phyloP scores from a whole-genome alignment of 1,140 invertebrate genomes.

The Odontomachus brunneus region DNA sequence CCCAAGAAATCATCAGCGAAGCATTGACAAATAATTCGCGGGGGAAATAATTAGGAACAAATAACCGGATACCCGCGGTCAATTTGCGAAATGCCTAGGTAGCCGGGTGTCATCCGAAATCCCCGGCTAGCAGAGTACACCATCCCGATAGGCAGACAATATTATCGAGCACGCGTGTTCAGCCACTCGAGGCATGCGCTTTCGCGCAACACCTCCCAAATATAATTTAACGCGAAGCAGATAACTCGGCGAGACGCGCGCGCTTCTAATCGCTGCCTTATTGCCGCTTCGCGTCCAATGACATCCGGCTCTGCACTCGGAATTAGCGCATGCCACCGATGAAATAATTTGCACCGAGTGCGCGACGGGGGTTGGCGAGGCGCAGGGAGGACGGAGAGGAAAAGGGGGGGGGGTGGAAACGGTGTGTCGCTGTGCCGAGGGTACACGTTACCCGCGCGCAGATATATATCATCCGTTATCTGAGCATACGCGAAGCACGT shows the following conservation, averaged over 20 bases:
- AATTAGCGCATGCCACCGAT: constrained; percentile 16
- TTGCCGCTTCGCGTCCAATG: constrained; percentile 5
- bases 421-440: constrained; percentile 5
- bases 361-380: not conserved
- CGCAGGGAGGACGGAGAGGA: not conserved
- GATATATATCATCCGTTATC: constrained; percentile 57
- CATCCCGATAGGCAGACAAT: not conserved
- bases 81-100: no score
- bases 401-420: not conserved
- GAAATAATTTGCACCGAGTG: constrained; percentile 36
- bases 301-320: constrained; percentile 20
- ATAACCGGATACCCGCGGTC: no score
- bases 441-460: not conserved
- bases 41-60: no score
- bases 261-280: constrained; percentile 13
- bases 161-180: not conserved
- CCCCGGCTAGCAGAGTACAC: no score
- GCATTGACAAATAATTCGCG: no score
- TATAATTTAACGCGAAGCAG: not conserved
- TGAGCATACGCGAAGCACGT: constrained; percentile 51
- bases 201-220: not conserved
- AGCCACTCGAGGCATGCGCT: not conserved
- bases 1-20: no score
- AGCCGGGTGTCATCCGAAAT: no score
- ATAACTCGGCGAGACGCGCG: no score